Percentiles rank a stretch among this genome's conserved stretches.
phyloP scores from a whole-genome alignment of 1,140 invertebrate species.

The Drosophila murphyi region DNA sequence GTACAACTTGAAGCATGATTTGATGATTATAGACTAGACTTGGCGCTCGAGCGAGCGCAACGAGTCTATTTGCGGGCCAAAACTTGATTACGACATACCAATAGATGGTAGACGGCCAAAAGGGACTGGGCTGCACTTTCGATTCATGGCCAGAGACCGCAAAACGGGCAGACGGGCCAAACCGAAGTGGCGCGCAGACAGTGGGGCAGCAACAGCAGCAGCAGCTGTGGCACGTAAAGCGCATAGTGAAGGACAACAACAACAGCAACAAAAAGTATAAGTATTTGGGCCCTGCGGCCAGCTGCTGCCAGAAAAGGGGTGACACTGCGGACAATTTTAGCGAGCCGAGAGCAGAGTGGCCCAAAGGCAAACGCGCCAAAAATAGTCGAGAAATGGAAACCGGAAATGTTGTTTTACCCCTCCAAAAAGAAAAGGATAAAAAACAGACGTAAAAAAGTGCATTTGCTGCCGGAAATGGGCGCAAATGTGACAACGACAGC shows the following conservation, averaged over 20 bases:
- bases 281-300: neutral
- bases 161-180: slow-evolving; percentile 29
- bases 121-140: slow-evolving; percentile 58
- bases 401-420: slow-evolving; percentile 70
- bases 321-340: slow-evolving; percentile 67
- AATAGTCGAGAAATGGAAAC: slow-evolving; percentile 76
- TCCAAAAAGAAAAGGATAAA: neutral
- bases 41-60: slow-evolving; percentile 70
- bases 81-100: slow-evolving; percentile 65
- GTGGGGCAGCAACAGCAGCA: slow-evolving; percentile 56
- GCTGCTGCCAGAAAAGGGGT: slow-evolving; percentile 26
- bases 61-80: slow-evolving; percentile 76
- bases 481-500: slow-evolving; percentile 67
- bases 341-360: slow-evolving; percentile 29
- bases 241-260: slow-evolving; percentile 46
- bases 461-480: slow-evolving; percentile 60
- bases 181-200: slow-evolving; percentile 6
- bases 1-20: slow-evolving; percentile 66
- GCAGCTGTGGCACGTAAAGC: slow-evolving; percentile 59
- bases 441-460: slow-evolving; percentile 1
- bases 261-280: neutral
- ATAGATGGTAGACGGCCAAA: slow-evolving; percentile 2
- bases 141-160: slow-evolving; percentile 58
- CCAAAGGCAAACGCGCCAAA: slow-evolving; percentile 54
- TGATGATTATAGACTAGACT: slow-evolving; percentile 81